Evolutionary conservation across 92 coral and sea anemone genomes (phyloP).

Genomic region (Phenganax marumi): DNA sequence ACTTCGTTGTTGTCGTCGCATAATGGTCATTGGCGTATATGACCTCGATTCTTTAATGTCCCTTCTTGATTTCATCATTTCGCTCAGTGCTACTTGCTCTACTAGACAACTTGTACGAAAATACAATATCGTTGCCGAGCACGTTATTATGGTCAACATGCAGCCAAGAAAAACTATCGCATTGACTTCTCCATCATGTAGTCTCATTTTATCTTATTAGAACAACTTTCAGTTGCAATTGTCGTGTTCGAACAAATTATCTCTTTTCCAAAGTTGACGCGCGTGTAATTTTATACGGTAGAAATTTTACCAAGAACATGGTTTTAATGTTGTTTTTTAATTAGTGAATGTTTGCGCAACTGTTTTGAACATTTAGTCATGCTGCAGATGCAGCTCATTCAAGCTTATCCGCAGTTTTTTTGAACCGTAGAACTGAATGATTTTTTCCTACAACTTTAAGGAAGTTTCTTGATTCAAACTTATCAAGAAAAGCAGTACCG

Average conservation of each 20-base stretch:
- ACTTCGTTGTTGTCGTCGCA: not conserved
- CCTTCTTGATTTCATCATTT: conserved; percentile 29
- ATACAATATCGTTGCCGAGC: conserved; percentile 29
- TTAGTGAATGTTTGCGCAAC: not conserved
- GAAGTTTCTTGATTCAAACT: not conserved
- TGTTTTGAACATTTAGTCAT: conserved; percentile 20
- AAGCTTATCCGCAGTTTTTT: not conserved
- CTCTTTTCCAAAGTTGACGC: not conserved
- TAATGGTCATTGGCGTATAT: not conserved
- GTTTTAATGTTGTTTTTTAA: not conserved
- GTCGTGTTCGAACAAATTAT: not conserved
- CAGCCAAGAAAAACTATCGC: conserved; percentile 37
- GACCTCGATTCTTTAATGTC: not conserved
- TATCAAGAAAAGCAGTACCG: not conserved
- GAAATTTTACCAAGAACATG: not conserved
- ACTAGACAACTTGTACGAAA: conserved; percentile 14
- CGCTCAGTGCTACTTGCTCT: conserved; percentile 16
- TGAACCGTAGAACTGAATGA: not conserved
- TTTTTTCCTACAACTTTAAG: too few relatives aligned
- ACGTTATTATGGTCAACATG: conserved; percentile 30
- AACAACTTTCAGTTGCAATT: not conserved
- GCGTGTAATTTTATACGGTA: not conserved
- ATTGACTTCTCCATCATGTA: conserved; percentile 17
- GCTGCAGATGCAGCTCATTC: conserved; percentile 7
- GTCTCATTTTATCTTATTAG: not conserved